Evolutionary conservation across 2,888 invertebrate genomes (phyloP), one percentile per base, ranked within the genome.

Genomic region (Athetis lepigone): DNA sequence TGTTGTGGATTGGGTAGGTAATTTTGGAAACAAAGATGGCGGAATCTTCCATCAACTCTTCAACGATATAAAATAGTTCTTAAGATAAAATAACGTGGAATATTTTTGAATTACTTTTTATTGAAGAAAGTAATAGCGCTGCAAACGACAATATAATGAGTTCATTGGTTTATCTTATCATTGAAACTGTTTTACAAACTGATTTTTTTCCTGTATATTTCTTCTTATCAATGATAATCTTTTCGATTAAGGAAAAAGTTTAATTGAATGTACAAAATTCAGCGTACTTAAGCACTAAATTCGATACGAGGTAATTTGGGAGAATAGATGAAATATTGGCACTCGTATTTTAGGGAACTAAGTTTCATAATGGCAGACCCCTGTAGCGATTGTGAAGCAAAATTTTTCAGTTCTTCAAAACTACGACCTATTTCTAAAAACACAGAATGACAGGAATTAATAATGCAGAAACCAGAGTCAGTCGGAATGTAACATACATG

Each of bases 141-240:
- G 29, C 18, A 13, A 37, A 37, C 2, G n/a, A 16, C 25, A 23
- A 23, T 46, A 13, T 40, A 69, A 42, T 59, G 1, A 13, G 11
- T 59, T 36, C 1, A 27, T 36, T 47, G 33, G 7, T 25, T 4
- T 65, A 29, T 27, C 40, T 36, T 29, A 65, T 59, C 23, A 13
- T 21, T 21, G 9, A n/a, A 43, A 43, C 13, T 21, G 43, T 27
- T 47, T 36, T 6, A 21, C 11, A 36, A 33, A 46, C 25, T 21
- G 8, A 4, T 23, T 21, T 46, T 40, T 42, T 27, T 46, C 45
- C 4, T 16, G 13, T 33, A 5, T 42, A 16, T 18, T 25, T 68
- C 8, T 58, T 27, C 3, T 11, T 68, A 69, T 42, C 46, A 9
- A 36, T 18, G n/a, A 9, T 40, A 40, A 46, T 27, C 39, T 37